Conservation (phyloP, 2,888 invertebrate species). For the Candidula unifasciata region DNA sequence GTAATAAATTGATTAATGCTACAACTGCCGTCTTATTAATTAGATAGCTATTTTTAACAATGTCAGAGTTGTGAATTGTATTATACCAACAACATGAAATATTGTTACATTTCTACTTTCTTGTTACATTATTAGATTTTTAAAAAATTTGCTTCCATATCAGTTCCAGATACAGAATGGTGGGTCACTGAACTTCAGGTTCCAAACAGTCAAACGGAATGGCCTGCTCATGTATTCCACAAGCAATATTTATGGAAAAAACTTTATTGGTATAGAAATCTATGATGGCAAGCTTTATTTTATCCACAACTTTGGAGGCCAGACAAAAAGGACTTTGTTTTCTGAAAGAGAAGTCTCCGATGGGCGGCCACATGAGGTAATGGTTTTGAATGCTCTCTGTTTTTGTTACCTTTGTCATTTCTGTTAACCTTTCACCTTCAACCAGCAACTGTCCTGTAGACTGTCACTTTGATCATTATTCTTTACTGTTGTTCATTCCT, state of each 20-base stretch:
- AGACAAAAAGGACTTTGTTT: slow-evolving; percentile 61
- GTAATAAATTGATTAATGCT: no score
- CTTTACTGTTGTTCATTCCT: no score
- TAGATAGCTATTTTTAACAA: no score
- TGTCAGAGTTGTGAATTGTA: neutral
- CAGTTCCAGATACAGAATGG: slow-evolving; percentile 50
- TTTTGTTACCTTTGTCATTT: neutral
- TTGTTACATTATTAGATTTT: neutral
- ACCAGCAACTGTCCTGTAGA: no score
- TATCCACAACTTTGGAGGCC: slow-evolving; percentile 69
- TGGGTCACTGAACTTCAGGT: slow-evolving; percentile 67
- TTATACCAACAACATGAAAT: neutral
- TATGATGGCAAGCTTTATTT: slow-evolving; percentile 74
- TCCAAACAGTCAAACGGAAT: slow-evolving; percentile 69
- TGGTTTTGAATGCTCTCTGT: slow-evolving; percentile 9
- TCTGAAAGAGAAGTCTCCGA: slow-evolving; percentile 67
- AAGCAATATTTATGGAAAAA: slow-evolving; percentile 46
- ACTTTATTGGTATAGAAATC: slow-evolving; percentile 72
- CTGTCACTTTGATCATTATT: no score
- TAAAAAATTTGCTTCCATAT: neutral
- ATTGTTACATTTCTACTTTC: no score
- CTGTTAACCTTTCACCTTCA: neutral
- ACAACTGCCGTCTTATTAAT: no score
- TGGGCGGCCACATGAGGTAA: slow-evolving; percentile 69
- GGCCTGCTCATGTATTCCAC: slow-evolving; percentile 69